phyloP scores from a whole-genome alignment of 2,113 vertebrate genomes.

The Phylloscopus whistleri region DNA sequence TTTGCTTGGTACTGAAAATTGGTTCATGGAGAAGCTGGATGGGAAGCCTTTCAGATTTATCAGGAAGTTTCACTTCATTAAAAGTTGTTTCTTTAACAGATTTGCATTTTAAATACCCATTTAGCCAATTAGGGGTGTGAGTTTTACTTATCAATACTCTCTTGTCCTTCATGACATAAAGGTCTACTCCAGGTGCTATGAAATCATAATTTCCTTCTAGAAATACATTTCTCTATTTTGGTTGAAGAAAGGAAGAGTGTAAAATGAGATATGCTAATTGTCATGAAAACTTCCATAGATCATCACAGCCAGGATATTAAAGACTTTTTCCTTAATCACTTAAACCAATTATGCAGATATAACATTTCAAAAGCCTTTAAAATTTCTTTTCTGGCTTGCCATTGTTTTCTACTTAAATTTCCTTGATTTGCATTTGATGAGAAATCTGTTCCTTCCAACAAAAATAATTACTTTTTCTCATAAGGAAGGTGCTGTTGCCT shows the following conservation, averaged over 20 bases:
- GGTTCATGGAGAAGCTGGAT: background rate
- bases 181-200: background rate
- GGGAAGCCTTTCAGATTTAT: background rate
- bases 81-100: background rate
- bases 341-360: background rate
- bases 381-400: background rate
- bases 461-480: background rate
- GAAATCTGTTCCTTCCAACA: background rate
- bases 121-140: background rate
- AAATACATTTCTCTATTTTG: background rate
- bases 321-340: background rate
- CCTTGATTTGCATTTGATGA: background rate
- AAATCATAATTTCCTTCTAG: background rate
- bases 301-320: background rate
- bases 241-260: background rate
- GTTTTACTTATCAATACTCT: background rate
- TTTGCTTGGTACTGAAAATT: background rate
- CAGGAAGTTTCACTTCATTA: background rate
- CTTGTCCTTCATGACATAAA: background rate
- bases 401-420: background rate
- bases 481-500: background rate
- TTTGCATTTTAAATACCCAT: background rate
- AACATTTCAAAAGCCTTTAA: background rate
- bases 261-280: background rate
- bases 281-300: background rate